These are phyloP conservation scores for Oxystoma pomonae DNA, from an alignment of 2,888 invertebrate genomes.

Conservation along the genomic window DNA sequence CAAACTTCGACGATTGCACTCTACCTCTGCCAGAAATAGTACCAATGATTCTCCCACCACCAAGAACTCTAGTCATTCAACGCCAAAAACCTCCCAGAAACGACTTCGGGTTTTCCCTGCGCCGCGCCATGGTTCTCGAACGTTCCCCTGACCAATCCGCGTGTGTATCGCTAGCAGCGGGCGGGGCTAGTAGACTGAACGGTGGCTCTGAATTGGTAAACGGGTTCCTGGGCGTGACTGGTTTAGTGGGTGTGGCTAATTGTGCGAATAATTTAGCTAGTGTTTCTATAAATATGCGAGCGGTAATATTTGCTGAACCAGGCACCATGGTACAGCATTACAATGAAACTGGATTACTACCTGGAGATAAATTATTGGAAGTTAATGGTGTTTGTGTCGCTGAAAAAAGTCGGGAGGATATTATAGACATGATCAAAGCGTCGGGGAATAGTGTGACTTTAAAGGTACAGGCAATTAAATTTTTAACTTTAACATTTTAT, in stretches of 20 bases:
- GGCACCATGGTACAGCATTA: constrained; percentile 66
- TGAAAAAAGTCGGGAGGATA: constrained; percentile 81
- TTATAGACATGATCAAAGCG: constrained; percentile 89
- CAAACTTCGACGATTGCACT: constrained; percentile 70
- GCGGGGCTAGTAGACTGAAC: constrained; percentile 17
- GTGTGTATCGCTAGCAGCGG: background rate
- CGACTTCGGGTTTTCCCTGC: constrained; percentile 91
- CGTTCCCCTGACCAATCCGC: constrained; percentile 40
- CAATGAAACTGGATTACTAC: constrained; percentile 80
- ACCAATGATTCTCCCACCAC: constrained; percentile 64
- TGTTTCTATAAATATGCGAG: constrained; percentile 53
- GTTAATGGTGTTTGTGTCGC: constrained; percentile 86
- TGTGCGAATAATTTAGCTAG: constrained; percentile 35
- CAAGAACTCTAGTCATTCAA: constrained; percentile 71
- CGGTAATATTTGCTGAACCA: constrained; percentile 89
- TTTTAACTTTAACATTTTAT: background rate
- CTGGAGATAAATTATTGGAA: constrained; percentile 91
- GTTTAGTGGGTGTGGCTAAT: constrained; percentile 39
- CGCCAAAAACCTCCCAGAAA: constrained; percentile 79
- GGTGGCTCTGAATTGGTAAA: background rate
- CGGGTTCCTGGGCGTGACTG: constrained; percentile 2
- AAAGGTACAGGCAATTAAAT: too few relatives aligned
- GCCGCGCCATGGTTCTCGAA: constrained; percentile 81
- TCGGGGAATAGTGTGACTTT: constrained; percentile 79
- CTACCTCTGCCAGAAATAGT: constrained; percentile 68